Base-by-base conservation (phyloP, 1,140 invertebrate genomes). In the Babylonia areolata region DNA sequence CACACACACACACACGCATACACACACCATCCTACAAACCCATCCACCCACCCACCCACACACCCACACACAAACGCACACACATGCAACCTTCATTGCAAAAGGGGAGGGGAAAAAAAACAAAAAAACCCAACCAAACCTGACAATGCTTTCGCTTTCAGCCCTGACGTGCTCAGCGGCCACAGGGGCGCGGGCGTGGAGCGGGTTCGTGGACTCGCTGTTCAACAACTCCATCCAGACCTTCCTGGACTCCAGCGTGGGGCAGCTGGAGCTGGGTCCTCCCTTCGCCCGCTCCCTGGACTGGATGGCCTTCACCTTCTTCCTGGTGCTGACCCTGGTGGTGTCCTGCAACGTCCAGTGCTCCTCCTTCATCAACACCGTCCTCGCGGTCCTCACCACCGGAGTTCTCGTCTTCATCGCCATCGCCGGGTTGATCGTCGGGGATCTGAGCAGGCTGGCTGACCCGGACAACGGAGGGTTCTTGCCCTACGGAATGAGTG, bases 111-210 rank as follows among this genome's bases (percentile, higher is more conserved):
- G n/a, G n/a, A n/a, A n/a, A n/a, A n/a, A n/a, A n/a, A n/a, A n/a
- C n/a, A n/a, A n/a, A n/a, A n/a, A n/a, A n/a, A n/a, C n/a, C n/a
- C n/a, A n/a, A n/a, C n/a, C n/a, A n/a, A n/a, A n/a, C n/a, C n/a
- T n/a, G n/a, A n/a, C n/a, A n/a, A n/a, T 73, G n/a, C n/a, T n/a
- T n/a, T n/a, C n/a, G n/a, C n/a, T 79, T 79, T 17, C 82, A 91
- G 90, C 84, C 35, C 97, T 97, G 20, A 97, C 97, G 9, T 97
- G 97, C 0, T 84, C 86, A 39, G 85, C 87, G 0, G 89, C 92
- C 46, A 89, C 91, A n/a, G 92, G 90, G 17, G 90, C 92, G 6
- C 58, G 92, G 54, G 92, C 91, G 0, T 93, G 92, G 92, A 93
- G 92, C 86, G 92, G 91, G 15, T 93, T 91, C 75, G 46, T 94